Evolutionary conservation across 2,888 invertebrate species (phyloP).

Genomic region (Perizoma affinitatum): DNA sequence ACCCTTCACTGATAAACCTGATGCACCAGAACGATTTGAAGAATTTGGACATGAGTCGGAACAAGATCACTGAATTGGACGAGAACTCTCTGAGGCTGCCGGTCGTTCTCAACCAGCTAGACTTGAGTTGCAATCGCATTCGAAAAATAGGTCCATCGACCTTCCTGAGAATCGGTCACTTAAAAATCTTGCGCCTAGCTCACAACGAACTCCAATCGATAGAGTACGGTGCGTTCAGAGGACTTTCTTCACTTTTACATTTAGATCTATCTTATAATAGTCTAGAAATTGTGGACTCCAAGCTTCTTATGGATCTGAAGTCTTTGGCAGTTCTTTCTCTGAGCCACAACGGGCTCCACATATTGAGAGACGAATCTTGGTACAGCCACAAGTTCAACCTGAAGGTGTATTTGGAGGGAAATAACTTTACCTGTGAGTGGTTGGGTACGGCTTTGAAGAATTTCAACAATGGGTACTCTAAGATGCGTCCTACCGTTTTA

Average conservation of each 20-base stretch:
- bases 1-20: constrained; percentile 56
- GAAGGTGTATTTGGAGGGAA: constrained; percentile 65
- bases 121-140: constrained; percentile 63
- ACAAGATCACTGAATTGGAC: constrained; percentile 56
- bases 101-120: constrained; percentile 49
- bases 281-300: constrained; percentile 61
- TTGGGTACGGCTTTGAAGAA: constrained; percentile 59
- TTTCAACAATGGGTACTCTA: constrained; percentile 66
- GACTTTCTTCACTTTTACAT: constrained; percentile 51
- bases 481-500: constrained; percentile 58
- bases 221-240: constrained; percentile 66
- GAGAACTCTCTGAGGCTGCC: constrained; percentile 61
- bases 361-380: constrained; percentile 64
- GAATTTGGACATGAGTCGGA: constrained; percentile 60
- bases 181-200: constrained; percentile 59
- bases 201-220: constrained; percentile 57
- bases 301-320: constrained; percentile 64
- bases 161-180: constrained; percentile 52
- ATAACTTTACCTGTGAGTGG: constrained; percentile 69
- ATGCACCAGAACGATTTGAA: constrained; percentile 55
- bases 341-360: constrained; percentile 55
- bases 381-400: constrained; percentile 57
- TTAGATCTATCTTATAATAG: constrained; percentile 59
- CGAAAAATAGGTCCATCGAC: constrained; percentile 58
- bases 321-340: constrained; percentile 56